Base-by-base conservation (phyloP, 2,888 invertebrate species). In the Drepana falcataria region DNA sequence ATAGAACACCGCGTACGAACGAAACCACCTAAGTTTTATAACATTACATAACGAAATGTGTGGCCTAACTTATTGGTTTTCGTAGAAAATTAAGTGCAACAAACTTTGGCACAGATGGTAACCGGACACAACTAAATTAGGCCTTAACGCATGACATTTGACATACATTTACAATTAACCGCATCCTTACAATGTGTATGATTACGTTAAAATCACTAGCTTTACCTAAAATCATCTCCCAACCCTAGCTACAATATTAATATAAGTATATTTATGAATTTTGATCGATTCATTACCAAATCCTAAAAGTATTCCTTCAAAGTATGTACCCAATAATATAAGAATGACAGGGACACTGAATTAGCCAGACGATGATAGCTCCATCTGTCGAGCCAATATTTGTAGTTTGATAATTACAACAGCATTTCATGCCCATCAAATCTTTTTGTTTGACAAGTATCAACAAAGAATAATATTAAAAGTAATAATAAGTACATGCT, bases 41-140 rank as follows among this genome's bases (percentile, higher is more conserved):
- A 21, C 21, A 21, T 21, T 48, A 35, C 47, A 52, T 35, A 51
- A 55, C 40, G 53, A 52, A 48, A 54, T 53, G 41, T 48, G 33
- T 52, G 53, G 35, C 51, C 61, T 58, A 59, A 65, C 57, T 58
- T 56, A 52, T 54, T 49, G 44, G 35, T 53, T 55, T 56, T 52
- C 47, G 51, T 60, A 54, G 34, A 54, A 48, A 52, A 66, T 64
- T 64, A 56, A 64, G 59, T 55, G 63, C 58, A 56, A 53, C 55
- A 57, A 65, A 73, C 73, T 84, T 85, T 84, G 85, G 85, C 81
- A 81, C 81, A 65, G 71, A 65, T 73, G 79, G 81, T 83, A 83
- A 83, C 79, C 63, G 74, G 69, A 61, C 57, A 49, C 49, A 51
- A 71, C 63, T 60, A 68, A 65, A 74, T 76, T 77, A 79, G 77